These are phyloP conservation scores for Ornithoptera alexandrae DNA, from an alignment of 2,888 invertebrate species.

Conservation along the genomic window DNA sequence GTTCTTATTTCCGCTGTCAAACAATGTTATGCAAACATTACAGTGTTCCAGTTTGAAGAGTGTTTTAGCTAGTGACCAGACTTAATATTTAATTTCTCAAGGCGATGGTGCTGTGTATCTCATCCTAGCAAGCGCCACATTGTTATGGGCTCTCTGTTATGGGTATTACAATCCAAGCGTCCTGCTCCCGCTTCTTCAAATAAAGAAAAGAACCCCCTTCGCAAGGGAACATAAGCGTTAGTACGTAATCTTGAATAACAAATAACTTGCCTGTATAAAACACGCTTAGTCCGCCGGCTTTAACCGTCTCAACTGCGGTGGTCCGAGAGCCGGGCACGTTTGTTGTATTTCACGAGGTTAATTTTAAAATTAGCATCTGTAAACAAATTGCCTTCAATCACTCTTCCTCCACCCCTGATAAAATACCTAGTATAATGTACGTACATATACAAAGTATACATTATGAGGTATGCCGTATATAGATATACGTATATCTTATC, in stretches of 20 bases:
- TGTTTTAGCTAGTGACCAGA: too few relatives aligned
- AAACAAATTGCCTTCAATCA: constrained; percentile 68
- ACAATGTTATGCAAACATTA: too few relatives aligned
- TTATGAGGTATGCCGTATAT: constrained; percentile 6
- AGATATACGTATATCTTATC: background rate
- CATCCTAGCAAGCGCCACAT: too few relatives aligned
- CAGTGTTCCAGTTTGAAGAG: too few relatives aligned
- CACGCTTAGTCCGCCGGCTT: constrained; percentile 39
- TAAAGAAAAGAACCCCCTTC: background rate
- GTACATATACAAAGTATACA: constrained; percentile 34
- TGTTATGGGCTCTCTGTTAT: too few relatives aligned
- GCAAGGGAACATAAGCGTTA: background rate
- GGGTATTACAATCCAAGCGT: too few relatives aligned
- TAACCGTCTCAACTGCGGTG: constrained; percentile 53
- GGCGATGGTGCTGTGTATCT: too few relatives aligned
- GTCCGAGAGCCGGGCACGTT: constrained; percentile 69
- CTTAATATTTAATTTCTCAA: too few relatives aligned
- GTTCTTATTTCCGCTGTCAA: too few relatives aligned
- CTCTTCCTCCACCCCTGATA: constrained; percentile 53
- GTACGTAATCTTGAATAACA: constrained; percentile 43
- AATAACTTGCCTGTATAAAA: constrained; percentile 44
- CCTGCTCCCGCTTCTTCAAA: too few relatives aligned
- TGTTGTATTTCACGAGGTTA: constrained; percentile 73
- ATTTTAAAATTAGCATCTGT: constrained; percentile 76
- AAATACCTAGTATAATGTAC: constrained; percentile 46